Percentiles rank a stretch among this genome's conserved stretches.
Evolutionary conservation across 2,797 vertebrate species (phyloP).

Genomic region (Tiaroga cobitis): DNA sequence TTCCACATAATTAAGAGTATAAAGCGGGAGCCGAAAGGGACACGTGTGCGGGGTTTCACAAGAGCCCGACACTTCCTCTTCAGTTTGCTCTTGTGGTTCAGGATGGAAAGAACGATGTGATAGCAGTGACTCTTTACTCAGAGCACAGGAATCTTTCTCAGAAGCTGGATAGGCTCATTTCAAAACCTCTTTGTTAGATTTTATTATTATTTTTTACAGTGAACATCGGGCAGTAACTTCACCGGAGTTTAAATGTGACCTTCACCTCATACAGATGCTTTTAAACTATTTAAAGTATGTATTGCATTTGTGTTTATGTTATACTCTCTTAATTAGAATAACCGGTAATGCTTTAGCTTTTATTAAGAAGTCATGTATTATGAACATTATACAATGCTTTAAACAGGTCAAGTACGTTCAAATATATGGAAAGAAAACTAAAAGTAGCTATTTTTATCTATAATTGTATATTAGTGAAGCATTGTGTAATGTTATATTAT

Average conservation of each 20-base stretch:
- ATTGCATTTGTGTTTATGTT: background rate
- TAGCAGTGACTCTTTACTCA: background rate
- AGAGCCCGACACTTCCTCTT: constrained; percentile 63
- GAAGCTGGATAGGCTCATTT: background rate
- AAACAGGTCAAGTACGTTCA: background rate
- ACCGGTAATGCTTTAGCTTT: too few relatives aligned
- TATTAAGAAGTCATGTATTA: too few relatives aligned
- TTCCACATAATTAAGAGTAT: background rate
- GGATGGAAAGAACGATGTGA: constrained; percentile 48
- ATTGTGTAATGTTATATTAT: too few relatives aligned
- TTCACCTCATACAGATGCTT: constrained; percentile 9
- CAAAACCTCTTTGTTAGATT: background rate
- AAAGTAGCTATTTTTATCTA: background rate
- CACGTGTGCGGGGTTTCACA: constrained; percentile 64
- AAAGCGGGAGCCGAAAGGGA: constrained; percentile 55
- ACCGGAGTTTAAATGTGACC: background rate
- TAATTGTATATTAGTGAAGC: background rate
- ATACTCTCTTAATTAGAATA: background rate
- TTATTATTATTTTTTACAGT: background rate
- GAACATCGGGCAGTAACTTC: background rate
- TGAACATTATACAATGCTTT: background rate
- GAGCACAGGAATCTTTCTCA: background rate
- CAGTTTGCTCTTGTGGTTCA: constrained; percentile 42
- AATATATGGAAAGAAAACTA: too few relatives aligned
- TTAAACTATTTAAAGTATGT: constrained; percentile 16